Conservation (phyloP, 2,888 invertebrate genomes). For the Caenorhabditis auriculariae region DNA sequence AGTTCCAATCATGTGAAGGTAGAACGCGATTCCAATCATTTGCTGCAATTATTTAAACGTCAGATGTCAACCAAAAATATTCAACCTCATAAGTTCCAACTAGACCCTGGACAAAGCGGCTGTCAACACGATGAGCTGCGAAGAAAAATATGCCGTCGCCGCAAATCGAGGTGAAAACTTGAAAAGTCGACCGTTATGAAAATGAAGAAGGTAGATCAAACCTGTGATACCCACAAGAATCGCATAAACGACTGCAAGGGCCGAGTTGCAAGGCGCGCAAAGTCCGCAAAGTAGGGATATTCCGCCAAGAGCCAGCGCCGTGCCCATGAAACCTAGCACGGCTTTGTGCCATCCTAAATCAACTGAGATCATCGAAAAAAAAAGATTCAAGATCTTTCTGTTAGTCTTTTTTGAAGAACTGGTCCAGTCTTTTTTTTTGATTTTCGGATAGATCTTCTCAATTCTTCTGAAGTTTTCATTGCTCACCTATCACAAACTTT, state of each 20-base stretch:
- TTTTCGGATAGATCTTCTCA: no score
- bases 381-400: no score
- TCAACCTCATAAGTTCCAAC: constrained; percentile 60
- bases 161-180: constrained; percentile 36
- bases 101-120: constrained; percentile 59
- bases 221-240: constrained; percentile 53
- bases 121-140: constrained; percentile 61
- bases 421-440: no score
- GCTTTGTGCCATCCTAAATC: constrained; percentile 61
- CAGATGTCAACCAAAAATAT: not conserved
- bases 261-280: constrained; percentile 58
- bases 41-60: constrained; percentile 45
- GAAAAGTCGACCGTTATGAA: constrained; percentile 2
- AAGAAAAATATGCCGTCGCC: constrained; percentile 60
- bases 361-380: no score
- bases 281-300: constrained; percentile 53
- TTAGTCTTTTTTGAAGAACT: no score
- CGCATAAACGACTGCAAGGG: constrained; percentile 54
- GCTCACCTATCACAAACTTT: no score
- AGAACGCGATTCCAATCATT: constrained; percentile 60
- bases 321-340: constrained; percentile 52
- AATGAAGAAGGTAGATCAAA: constrained; percentile 10
- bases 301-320: constrained; percentile 48
- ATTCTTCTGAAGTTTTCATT: no score
- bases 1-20: constrained; percentile 54